Conservation (phyloP, 2,888 invertebrate genomes). For the Synanthedon andrenaeformis region DNA sequence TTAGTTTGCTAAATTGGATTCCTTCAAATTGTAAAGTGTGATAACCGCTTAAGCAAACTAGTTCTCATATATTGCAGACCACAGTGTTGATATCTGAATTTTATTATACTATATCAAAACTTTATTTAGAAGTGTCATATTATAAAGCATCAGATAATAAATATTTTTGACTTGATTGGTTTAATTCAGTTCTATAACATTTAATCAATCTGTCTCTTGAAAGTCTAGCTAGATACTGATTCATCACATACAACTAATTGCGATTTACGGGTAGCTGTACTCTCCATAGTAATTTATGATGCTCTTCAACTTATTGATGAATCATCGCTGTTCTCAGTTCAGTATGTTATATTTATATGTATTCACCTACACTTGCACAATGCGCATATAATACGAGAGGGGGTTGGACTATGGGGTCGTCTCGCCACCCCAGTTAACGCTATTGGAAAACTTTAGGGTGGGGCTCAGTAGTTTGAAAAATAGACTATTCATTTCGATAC, state of each 20-base stretch:
- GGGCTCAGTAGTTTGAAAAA: conserved; percentile 23
- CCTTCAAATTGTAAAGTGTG: no score
- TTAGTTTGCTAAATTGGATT: no score
- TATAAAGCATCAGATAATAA: no score
- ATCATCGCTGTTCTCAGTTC: background rate
- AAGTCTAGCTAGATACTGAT: no score
- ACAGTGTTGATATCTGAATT: no score
- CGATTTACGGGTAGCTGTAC: background rate
- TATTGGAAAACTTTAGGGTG: conserved; percentile 46
- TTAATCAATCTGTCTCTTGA: no score
- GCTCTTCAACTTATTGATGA: background rate
- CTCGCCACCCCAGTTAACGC: conserved; percentile 34
- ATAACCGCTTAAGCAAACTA: no score
- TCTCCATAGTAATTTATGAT: background rate
- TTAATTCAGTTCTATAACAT: no score
- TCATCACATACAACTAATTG: background rate
- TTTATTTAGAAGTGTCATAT: no score
- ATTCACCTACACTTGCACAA: conserved; percentile 23
- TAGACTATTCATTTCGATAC: conserved; percentile 1
- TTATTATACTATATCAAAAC: no score
- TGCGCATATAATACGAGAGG: conserved; percentile 26
- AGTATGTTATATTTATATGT: conserved; percentile 18
- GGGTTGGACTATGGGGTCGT: conserved; percentile 26
- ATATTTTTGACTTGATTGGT: no score
- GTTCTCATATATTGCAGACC: no score